Evolutionary conservation across 2,888 invertebrate genomes (phyloP), one percentile per base, ranked within the genome.

Genomic region (Sialis fuliginosa): DNA sequence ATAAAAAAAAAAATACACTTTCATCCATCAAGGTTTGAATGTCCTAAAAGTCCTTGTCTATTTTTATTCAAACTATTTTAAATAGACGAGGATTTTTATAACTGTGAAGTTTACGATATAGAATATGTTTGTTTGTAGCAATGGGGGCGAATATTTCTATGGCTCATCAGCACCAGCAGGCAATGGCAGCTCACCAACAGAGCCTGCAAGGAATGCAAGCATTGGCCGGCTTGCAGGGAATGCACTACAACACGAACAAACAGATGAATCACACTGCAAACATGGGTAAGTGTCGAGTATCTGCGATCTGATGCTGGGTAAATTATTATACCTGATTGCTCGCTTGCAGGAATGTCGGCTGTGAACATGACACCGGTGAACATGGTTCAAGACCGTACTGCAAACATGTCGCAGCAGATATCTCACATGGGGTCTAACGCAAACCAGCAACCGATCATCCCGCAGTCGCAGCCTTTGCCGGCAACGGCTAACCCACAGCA

Each of bases 401-500:
- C 13, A 8, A 39, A 45, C 13, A 31, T 39, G 12, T 10, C 39
- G 33, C 33, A 37, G 7, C 22, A 37, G 34, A 39, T n/a, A 12
- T 10, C 10, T 7, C 41, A 41, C 30, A 42, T 31, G 9, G 6
- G 22, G 9, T 9, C 10, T 10, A 39, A 39, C 8, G 7, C 39
- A 2, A 22, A 22, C 22, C 22, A 22, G 22, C 22, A 22, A 22
- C 22, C 22, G 4, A 4, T 22, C 22, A 22, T 41, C 6, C 12
- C 43, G 1, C 43, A 43, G n/a, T 32, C 43, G 6, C 31, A 12
- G 8, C 13, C 43, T 6, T 10, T 33, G 32, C 6, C 48, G 67
- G 66, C 58, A 60, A 65, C 52, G 42, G 37, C 50, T 68, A 66
- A 53, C 65, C 68, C 52, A 66, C 68, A 40, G 68, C 69, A 58